A percentile compares a stretch with the other conserved stretches of the same genome.
Conservation (phyloP, 2,797 vertebrate genomes). For the Steatocranus sp. region DNA sequence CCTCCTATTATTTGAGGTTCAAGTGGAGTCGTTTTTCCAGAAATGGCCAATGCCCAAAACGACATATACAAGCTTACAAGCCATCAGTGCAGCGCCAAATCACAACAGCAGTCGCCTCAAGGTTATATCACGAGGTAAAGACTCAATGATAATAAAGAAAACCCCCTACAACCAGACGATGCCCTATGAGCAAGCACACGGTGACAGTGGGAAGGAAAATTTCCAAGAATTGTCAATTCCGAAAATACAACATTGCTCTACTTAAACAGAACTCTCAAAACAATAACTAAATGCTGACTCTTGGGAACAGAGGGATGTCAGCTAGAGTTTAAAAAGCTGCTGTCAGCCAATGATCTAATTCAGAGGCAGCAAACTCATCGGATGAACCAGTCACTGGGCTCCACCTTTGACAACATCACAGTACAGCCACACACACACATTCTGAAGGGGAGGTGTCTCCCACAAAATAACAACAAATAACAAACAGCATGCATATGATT, state of each 20-base stretch:
- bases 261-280: background rate
- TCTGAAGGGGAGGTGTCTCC: background rate
- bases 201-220: background rate
- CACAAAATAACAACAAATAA: background rate
- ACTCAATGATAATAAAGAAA: background rate
- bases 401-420: background rate
- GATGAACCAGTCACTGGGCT: background rate
- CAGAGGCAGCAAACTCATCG: background rate
- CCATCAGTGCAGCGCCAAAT: background rate
- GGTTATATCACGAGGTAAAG: background rate
- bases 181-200: background rate
- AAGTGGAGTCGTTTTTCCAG: background rate
- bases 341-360: background rate
- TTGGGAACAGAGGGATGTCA: rapidly evolving
- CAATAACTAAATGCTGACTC: background rate
- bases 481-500: background rate
- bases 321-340: background rate
- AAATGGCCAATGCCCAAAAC: background rate
- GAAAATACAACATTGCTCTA: background rate
- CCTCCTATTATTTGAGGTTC: background rate
- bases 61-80: background rate
- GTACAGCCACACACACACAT: background rate
- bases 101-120: background rate
- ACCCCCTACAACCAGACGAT: background rate
- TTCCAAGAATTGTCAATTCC: background rate